Conservation (phyloP, 2,113 vertebrate genomes). For the Macquaria ambigua region DNA sequence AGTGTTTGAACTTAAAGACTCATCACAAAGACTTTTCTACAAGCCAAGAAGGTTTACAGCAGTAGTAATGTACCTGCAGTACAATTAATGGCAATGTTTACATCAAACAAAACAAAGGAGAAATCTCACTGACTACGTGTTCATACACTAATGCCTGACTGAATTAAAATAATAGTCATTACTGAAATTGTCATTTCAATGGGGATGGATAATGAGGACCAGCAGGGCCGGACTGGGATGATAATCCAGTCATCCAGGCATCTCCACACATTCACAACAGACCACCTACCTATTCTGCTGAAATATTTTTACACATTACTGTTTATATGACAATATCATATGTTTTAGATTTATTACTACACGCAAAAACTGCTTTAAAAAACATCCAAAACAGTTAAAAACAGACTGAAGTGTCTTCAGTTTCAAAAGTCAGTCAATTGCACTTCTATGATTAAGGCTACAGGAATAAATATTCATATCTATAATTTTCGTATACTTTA, state of each 20-base stretch:
- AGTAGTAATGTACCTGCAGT: neutral
- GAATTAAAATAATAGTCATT: neutral
- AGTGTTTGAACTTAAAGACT: slow-evolving; percentile 41
- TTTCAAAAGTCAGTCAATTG: no score
- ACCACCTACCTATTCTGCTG: neutral
- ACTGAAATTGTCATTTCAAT: neutral
- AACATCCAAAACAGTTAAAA: no score
- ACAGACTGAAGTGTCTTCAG: no score
- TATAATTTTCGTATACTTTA: no score
- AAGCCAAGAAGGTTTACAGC: neutral
- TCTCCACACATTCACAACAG: neutral
- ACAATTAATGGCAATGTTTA: neutral
- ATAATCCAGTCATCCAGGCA: neutral
- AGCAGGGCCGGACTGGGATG: neutral
- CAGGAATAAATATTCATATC: no score
- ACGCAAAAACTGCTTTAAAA: no score
- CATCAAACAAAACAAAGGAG: neutral
- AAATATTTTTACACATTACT: no score
- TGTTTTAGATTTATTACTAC: no score
- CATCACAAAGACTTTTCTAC: slow-evolving; percentile 22
- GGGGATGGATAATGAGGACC: neutral
- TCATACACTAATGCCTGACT: neutral
- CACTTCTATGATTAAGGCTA: no score
- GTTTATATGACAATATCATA: no score
- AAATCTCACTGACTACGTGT: neutral